Percentiles rank a stretch among this genome's conserved stretches.
These are phyloP conservation scores for Volucella inflata DNA, from an alignment of 2,888 invertebrate genomes.

Conservation along the genomic window DNA sequence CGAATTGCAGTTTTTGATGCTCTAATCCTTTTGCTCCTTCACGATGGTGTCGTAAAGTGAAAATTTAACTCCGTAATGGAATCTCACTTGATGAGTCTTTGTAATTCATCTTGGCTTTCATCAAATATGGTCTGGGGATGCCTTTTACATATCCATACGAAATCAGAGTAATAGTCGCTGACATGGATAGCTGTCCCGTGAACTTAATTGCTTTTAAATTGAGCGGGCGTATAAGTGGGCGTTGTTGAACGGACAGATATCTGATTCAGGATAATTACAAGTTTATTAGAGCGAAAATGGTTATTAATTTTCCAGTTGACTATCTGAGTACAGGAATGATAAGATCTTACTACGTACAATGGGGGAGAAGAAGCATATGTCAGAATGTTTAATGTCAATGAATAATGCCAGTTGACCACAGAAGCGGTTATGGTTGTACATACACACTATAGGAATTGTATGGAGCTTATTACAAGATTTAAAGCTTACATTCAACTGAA, in stretches of 20 bases:
- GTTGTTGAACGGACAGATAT: background rate
- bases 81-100: slow-evolving; percentile 13
- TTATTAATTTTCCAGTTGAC: too few relatives aligned
- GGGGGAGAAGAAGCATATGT: too few relatives aligned
- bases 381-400: too few relatives aligned
- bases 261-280: background rate
- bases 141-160: background rate
- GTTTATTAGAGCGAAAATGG: too few relatives aligned
- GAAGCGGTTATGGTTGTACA: background rate
- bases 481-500: too few relatives aligned
- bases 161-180: background rate
- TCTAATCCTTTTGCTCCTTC: slow-evolving; percentile 34
- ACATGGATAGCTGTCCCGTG: background rate
- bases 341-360: too few relatives aligned
- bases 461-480: too few relatives aligned
- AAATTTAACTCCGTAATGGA: slow-evolving; percentile 46
- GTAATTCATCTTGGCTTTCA: slow-evolving; percentile 10
- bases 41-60: slow-evolving; percentile 22
- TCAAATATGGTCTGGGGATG: slow-evolving; percentile 1
- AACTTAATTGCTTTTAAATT: slow-evolving; percentile 8
- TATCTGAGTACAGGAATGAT: too few relatives aligned
- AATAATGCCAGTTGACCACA: background rate
- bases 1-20: slow-evolving; percentile 30
- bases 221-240: background rate
- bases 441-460: too few relatives aligned